Conservation (phyloP, 2,797 vertebrate species). For the Clarias platycephalus region DNA sequence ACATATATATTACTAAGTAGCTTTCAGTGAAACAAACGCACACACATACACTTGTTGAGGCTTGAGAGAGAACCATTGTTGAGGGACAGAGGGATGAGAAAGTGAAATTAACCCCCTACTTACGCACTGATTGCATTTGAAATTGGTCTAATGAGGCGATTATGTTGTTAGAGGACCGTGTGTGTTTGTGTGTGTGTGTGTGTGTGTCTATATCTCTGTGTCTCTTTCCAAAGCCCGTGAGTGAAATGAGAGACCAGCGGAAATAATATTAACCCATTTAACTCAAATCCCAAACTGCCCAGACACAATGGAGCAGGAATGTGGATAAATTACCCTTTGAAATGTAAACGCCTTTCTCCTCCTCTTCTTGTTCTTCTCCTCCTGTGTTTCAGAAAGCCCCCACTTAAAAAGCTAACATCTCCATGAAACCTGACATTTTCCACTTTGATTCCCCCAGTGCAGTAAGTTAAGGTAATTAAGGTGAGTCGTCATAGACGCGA, state of each 20-base stretch:
- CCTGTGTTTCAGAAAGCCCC: not conserved
- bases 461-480: conserved; percentile 58
- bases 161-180: conserved; percentile 86
- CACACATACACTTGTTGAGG: conserved; percentile 38
- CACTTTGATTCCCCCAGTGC: conserved; percentile 54
- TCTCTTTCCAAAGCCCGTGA: conserved; percentile 76
- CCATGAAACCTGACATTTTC: conserved; percentile 57
- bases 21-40: not conserved
- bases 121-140: conserved; percentile 79
- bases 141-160: conserved; percentile 92
- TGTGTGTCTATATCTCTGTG: not conserved
- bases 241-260: conserved; percentile 84
- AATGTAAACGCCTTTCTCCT: conserved; percentile 71
- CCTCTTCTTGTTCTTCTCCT: conserved; percentile 40
- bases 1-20: conserved; percentile 9
- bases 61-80: conserved; percentile 70
- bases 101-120: conserved; percentile 81
- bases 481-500: conserved; percentile 53
- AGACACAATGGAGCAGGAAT: conserved; percentile 75
- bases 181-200: not conserved
- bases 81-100: conserved; percentile 75
- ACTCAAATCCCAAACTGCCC: conserved; percentile 72
- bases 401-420: conserved; percentile 49
- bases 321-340: conserved; percentile 87
- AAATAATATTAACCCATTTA: conserved; percentile 95